A percentile compares a stretch with the other conserved stretches of the same genome.
Evolutionary conservation across 1,140 invertebrate genomes (phyloP).

Genomic region (Belonocnema kinseyi): DNA sequence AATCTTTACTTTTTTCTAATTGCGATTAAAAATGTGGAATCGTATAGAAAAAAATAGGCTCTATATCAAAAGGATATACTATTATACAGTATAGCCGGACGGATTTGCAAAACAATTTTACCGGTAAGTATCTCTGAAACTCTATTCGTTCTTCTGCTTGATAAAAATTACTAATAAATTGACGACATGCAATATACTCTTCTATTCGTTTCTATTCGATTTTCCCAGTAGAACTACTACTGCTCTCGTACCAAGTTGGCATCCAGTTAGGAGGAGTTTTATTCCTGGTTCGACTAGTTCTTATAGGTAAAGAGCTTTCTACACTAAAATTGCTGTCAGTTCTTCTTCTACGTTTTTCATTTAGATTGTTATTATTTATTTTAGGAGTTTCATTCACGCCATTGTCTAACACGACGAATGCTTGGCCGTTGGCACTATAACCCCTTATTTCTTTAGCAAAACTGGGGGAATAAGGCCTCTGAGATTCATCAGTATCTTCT

Average conservation of each 20-base stretch:
- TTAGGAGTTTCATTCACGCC: slow-evolving; percentile 22
- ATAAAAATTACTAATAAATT: too few species aligned
- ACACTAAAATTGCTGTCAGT: slow-evolving; percentile 43
- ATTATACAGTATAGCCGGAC: too few species aligned
- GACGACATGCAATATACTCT: neutral
- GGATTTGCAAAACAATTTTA: too few species aligned
- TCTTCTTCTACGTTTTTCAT: slow-evolving; percentile 32
- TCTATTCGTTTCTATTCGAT: neutral
- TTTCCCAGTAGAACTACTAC: slow-evolving; percentile 47
- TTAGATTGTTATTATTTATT: slow-evolving; percentile 45
- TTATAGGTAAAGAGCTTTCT: slow-evolving; percentile 34
- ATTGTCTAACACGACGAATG: slow-evolving; percentile 69
- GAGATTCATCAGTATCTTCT: slow-evolving; percentile 29
- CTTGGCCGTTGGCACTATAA: slow-evolving; percentile 49
- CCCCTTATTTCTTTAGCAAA: slow-evolving; percentile 58
- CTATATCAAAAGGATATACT: too few species aligned
- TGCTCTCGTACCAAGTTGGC: slow-evolving; percentile 73
- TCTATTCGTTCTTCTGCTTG: too few species aligned
- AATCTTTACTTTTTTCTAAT: too few species aligned
- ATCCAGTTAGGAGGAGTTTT: slow-evolving; percentile 70
- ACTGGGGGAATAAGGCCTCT: slow-evolving; percentile 67
- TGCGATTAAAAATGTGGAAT: too few species aligned
- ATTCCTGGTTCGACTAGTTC: slow-evolving; percentile 50
- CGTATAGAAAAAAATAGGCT: too few species aligned
- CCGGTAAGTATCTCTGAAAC: too few species aligned